Base-by-base conservation (phyloP, 2,113 vertebrate species). In the Scomber colias region DNA sequence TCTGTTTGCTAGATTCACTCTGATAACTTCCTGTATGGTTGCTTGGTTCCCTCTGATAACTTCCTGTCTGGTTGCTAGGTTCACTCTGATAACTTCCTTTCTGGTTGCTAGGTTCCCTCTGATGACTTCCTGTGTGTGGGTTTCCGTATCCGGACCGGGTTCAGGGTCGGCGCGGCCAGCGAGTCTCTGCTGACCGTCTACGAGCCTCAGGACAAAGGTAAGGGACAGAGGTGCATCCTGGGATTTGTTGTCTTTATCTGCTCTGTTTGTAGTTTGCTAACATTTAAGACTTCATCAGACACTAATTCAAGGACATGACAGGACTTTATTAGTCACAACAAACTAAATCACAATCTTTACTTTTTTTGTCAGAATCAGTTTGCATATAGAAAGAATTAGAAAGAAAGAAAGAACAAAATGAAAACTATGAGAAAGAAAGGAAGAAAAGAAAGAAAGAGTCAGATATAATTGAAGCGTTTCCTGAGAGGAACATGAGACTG, bases 151-250 rank as follows among this genome's bases (percentile, higher is more conserved):
- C 81, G 73, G 57, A 79, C 50, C 0, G 4, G n/a, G 14, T 92
- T 92, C 67, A 76, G 0, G 1, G 92, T 93, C 77, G 48, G 12
- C 0, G 84, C 87, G 1, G 24, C 31, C 74, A 78, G 30, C 2
- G 16, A 85, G 12, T 83, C 88, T 0, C 2, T 89, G 54, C n/a
- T 93, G 2, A 89, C 14, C 0, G 81, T 93, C 16, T 89, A 44
- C 2, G 92, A 93, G 82, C 82, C 77, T 27, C 74, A 91, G 55
- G 91, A 90, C 68, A 87, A 70, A 89, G 90, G 92, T 92, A 27
- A 86, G 77, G 4, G 13, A 21, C 13, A 1, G 0, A 10, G 35
- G 10, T 55, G 70, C 27, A 69, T 65, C 11, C 40, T 75, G 61
- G 60, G 61, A 72, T 16, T 12, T 66, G 70, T 66, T 48, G 63